These are phyloP conservation scores for Phenganax stokvisi DNA, from an alignment of 92 coral and sea anemone genomes.

Conservation along the genomic window DNA sequence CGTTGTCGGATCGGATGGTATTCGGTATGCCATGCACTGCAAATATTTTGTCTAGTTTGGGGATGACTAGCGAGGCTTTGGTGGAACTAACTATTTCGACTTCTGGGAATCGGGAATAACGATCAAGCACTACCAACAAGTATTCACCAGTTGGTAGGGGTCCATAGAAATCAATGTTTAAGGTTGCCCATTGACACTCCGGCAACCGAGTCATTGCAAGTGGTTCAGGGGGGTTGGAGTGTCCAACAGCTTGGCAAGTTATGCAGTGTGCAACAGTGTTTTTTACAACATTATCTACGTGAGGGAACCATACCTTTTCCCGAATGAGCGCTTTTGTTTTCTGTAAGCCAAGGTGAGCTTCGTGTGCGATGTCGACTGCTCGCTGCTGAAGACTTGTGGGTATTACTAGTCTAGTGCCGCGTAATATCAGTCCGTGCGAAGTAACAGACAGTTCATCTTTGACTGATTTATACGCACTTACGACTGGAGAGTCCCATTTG, in stretches of 20 bases:
- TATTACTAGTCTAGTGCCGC: too few relatives aligned
- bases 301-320: too few relatives aligned
- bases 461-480: too few relatives aligned
- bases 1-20: neutral
- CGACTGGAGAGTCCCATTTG: too few relatives aligned
- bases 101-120: slow-evolving; percentile 29
- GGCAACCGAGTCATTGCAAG: slow-evolving; percentile 31
- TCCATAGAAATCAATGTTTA: slow-evolving; percentile 24
- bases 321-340: too few relatives aligned
- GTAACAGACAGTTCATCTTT: too few relatives aligned
- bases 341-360: too few relatives aligned
- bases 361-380: too few relatives aligned
- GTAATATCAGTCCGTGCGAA: too few relatives aligned
- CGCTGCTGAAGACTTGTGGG: too few relatives aligned
- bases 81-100: slow-evolving; percentile 2
- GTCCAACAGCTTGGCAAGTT: neutral
- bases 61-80: neutral
- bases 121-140: slow-evolving; percentile 16
- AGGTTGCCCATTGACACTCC: neutral
- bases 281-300: too few relatives aligned
- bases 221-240: slow-evolving; percentile 17
- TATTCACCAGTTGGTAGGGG: slow-evolving; percentile 28
- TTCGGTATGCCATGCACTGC: neutral
- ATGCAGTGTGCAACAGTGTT: too few relatives aligned
- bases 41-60: neutral